A percentile compares a stretch with the other conserved stretches of the same genome.
Conservation (phyloP, 2,797 vertebrate genomes). For the Sylvilagus floridanus region DNA sequence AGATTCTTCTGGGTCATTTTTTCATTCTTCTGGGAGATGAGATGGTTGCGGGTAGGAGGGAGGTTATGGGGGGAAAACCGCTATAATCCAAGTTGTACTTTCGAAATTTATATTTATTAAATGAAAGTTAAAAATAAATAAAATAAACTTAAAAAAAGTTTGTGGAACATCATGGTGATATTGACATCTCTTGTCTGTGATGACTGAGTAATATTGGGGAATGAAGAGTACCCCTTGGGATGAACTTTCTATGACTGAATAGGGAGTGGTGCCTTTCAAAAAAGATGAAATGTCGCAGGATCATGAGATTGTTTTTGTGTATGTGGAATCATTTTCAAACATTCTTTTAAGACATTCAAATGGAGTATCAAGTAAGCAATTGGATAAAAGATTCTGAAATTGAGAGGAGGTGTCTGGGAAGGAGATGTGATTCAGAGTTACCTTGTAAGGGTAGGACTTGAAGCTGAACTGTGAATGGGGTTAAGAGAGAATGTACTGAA, state of each 20-base stretch:
- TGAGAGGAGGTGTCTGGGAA: background rate
- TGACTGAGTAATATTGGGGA: background rate
- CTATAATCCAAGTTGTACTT: too few relatives aligned
- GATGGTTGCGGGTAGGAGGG: too few relatives aligned
- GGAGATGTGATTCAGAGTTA: background rate
- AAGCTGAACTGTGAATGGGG: background rate
- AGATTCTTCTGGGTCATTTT: background rate
- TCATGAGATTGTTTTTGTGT: background rate
- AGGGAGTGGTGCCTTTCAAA: background rate
- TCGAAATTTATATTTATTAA: too few relatives aligned
- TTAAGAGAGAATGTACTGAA: background rate
- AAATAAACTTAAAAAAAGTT: background rate
- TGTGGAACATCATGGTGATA: background rate
- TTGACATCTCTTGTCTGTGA: background rate
- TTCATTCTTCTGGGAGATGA: background rate
- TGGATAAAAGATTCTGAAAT: background rate
- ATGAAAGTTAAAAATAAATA: too few relatives aligned
- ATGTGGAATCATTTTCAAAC: background rate
- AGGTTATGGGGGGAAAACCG: too few relatives aligned
- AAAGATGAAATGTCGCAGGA: background rate
- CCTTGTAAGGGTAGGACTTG: background rate
- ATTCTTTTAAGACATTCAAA: background rate
- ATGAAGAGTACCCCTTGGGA: background rate
- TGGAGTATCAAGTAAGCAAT: background rate
- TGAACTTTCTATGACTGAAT: background rate